Conservation (phyloP, 2,113 vertebrate species). For the human region DNA sequence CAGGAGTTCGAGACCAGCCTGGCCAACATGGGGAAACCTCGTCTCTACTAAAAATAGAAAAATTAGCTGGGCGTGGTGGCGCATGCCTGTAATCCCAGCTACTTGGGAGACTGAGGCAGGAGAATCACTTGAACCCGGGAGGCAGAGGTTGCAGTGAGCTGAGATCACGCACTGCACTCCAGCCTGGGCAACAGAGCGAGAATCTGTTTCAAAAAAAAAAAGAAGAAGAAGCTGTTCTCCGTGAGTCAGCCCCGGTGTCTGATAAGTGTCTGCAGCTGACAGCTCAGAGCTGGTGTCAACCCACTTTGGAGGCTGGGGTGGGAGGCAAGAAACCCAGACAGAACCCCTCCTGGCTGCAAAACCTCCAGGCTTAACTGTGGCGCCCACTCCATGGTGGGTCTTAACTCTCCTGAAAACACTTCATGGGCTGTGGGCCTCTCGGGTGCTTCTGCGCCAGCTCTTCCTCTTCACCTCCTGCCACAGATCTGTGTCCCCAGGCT, state of each 20-base stretch:
- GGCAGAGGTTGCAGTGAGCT: too few relatives aligned
- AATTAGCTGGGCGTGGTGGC: too few relatives aligned
- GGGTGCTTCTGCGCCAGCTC: background rate
- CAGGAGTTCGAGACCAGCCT: too few relatives aligned
- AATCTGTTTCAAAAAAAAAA: too few relatives aligned
- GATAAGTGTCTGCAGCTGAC: constrained; percentile 67
- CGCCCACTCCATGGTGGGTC: background rate
- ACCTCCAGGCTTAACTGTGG: background rate
- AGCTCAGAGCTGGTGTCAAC: background rate
- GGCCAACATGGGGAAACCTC: too few relatives aligned
- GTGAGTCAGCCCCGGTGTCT: background rate
- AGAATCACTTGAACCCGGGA: too few relatives aligned
- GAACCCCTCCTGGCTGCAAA: background rate
- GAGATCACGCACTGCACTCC: too few relatives aligned
- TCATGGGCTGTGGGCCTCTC: background rate
- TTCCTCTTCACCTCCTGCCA: background rate
- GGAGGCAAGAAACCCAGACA: background rate
- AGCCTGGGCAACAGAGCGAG: too few relatives aligned
- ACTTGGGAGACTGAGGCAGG: too few relatives aligned
- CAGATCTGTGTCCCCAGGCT: too few relatives aligned
- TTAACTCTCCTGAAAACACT: background rate
- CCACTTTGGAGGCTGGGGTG: background rate
- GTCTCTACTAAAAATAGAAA: too few relatives aligned
- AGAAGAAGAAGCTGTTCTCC: background rate
- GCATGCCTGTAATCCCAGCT: too few relatives aligned